These are phyloP conservation scores for Stomorhina lunata DNA, from an alignment of 2,888 invertebrate genomes.

Conservation along the genomic window DNA sequence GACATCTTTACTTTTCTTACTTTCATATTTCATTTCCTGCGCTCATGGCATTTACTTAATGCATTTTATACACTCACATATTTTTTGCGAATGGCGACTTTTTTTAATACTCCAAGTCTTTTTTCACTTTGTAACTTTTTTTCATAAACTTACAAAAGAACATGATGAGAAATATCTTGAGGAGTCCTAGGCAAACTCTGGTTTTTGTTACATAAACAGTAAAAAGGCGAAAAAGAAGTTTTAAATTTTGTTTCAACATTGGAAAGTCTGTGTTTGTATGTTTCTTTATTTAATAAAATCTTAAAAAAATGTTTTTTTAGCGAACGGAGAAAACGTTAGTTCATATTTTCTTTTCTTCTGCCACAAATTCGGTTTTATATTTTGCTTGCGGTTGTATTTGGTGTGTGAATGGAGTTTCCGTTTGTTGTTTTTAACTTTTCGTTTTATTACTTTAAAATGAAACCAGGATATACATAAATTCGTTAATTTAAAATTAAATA, in stretches of 20 bases:
- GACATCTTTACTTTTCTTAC: constrained; percentile 44
- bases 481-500: constrained; percentile 54
- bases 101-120: constrained; percentile 48
- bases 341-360: constrained; percentile 8
- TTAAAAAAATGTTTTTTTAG: too few species aligned
- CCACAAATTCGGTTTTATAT: background rate
- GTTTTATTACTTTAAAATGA: constrained; percentile 4
- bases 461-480: constrained; percentile 38
- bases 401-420: background rate
- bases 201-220: background rate
- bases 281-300: too few species aligned
- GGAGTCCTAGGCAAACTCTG: constrained; percentile 18
- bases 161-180: constrained; percentile 44
- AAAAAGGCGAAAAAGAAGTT: background rate
- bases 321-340: too few species aligned
- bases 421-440: constrained; percentile 32
- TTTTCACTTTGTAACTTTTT: constrained; percentile 14
- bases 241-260: too few species aligned
- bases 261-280: too few species aligned
- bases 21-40: background rate
- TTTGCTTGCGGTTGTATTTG: constrained; percentile 9
- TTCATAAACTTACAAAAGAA: constrained; percentile 41
- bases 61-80: constrained; percentile 24
- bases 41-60: constrained; percentile 50
- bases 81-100: constrained; percentile 43